These are phyloP conservation scores for Orientallactaga sibirica DNA, from an alignment of 2,797 vertebrate genomes.

Conservation along the genomic window DNA sequence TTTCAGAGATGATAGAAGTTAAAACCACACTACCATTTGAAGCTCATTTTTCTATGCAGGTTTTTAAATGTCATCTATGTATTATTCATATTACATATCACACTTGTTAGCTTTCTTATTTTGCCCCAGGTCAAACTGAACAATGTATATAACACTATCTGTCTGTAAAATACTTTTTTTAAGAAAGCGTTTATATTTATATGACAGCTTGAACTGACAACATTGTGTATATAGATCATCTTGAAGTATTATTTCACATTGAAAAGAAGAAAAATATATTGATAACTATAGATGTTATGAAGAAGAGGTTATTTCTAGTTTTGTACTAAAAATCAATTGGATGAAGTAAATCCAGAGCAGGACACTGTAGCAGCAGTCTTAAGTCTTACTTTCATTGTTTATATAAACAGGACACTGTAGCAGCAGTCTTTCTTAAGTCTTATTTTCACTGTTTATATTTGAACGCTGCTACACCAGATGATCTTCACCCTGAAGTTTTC, in stretches of 20 bases:
- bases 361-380: conserved; percentile 90
- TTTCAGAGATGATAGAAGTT: conserved; percentile 70
- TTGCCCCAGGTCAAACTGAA: conserved; percentile 91
- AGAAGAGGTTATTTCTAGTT: conserved; percentile 96
- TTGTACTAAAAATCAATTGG: conserved; percentile 93
- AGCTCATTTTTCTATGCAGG: conserved; percentile 80
- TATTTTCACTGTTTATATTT: conserved; percentile 90
- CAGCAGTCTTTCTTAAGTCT: conserved; percentile 90
- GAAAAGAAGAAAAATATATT: conserved; percentile 95
- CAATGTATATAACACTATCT: conserved; percentile 92
- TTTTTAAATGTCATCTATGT: conserved; percentile 78
- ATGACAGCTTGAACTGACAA: conserved; percentile 93
- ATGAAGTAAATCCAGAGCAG: conserved; percentile 86
- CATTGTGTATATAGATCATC: conserved; percentile 97
- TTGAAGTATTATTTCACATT: conserved; percentile 99
- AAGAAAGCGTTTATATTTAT: conserved; percentile 95
- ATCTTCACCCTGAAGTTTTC: conserved; percentile 85
- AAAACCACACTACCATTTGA: conserved; percentile 80
- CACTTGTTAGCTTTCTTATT: conserved; percentile 76
- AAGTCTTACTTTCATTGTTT: conserved; percentile 89
- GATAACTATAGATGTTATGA: conserved; percentile 93
- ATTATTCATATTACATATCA: conserved; percentile 73
- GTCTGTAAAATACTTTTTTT: conserved; percentile 92
- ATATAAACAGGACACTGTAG: conserved; percentile 85
- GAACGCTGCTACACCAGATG: conserved; percentile 92